Base-by-base conservation (phyloP, 1,140 invertebrate genomes). In the Adelges cooleyi region DNA sequence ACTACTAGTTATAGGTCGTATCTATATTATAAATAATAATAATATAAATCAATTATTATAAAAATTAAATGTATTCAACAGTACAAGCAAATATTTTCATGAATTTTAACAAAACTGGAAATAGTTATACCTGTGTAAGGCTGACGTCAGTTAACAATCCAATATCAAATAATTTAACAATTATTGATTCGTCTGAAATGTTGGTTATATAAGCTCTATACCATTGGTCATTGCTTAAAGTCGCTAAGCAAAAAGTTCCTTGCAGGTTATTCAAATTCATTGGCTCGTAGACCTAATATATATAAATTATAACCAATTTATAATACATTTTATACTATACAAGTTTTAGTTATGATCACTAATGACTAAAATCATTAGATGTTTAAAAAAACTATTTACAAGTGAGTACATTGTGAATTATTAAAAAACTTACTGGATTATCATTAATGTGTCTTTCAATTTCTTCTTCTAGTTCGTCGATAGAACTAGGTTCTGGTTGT, bases 131-230 rank as follows among this genome's bases (percentile, higher is more conserved):
- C 42, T 62, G 56, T 1, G 42, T 27, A 20, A 62, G 15, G 22
- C 10, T 8, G 1, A 62, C 56, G 9, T 62, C 23, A 20, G 40
- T 48, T 3, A 62, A 29, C 33, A 62, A 62, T n/a, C 56, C 56
- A 48, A 62, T 48, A 20, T 62, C 56, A 22, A 62, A 62, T 42
- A 62, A 18, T n/a, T 62, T 62, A 5, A 62, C 56, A 17, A 62
- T 46, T 9, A 48, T 23, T 18, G 42, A 48, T 5, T 59, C 54
- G 29, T 33, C 42, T 46, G 25, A 46, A 9, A 62, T 33, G n/a
- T 22, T 62, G 27, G 13, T 48, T 20, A 62, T 29, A 33, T 15
- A 46, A 18, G 56, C 40, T 48, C 56, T 48, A 22, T 46, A 62
- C 56, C 56, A 62, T 33, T 62, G 56, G 4, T 20, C 10, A 11